Conservation (phyloP, 2,797 vertebrate genomes). For the Lophius americanus region DNA sequence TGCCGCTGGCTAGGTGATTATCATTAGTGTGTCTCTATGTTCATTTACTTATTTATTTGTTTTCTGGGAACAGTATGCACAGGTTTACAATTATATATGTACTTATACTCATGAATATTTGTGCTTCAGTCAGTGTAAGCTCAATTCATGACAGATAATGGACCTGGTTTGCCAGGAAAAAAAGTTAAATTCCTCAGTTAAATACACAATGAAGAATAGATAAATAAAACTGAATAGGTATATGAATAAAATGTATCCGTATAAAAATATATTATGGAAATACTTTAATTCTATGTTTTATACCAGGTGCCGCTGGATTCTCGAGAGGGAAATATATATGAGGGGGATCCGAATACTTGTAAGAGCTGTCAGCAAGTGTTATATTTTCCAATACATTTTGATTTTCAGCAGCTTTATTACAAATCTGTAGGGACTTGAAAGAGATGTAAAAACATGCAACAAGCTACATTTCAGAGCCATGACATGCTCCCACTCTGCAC, state of each 20-base stretch:
- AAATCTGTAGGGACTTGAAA: conserved; percentile 34
- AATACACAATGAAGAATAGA: no score
- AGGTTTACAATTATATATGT: conserved; percentile 14
- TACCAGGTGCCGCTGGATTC: conserved; percentile 20
- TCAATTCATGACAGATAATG: neutral
- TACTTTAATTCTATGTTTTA: neutral
- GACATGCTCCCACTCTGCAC: conserved; percentile 37
- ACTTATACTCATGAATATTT: conserved; percentile 18
- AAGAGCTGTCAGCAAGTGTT: conserved; percentile 4
- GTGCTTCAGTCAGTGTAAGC: neutral
- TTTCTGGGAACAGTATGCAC: conserved; percentile 5
- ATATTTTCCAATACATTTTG: conserved; percentile 8
- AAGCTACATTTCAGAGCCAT: conserved; percentile 54
- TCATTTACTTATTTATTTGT: conserved; percentile 18
- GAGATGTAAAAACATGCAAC: conserved; percentile 56
- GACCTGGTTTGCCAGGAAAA: no score
- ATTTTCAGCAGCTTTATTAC: conserved; percentile 45
- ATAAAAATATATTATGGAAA: no score
- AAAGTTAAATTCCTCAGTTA: no score
- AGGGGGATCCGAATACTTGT: conserved; percentile 1
- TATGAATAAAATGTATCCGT: no score
- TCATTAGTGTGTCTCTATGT: conserved; percentile 7
- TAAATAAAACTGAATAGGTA: neutral
- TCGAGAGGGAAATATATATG: conserved; percentile 35
- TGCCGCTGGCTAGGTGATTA: neutral